Conservation (phyloP, 2,113 vertebrate genomes). For the Leuciscus idus region DNA sequence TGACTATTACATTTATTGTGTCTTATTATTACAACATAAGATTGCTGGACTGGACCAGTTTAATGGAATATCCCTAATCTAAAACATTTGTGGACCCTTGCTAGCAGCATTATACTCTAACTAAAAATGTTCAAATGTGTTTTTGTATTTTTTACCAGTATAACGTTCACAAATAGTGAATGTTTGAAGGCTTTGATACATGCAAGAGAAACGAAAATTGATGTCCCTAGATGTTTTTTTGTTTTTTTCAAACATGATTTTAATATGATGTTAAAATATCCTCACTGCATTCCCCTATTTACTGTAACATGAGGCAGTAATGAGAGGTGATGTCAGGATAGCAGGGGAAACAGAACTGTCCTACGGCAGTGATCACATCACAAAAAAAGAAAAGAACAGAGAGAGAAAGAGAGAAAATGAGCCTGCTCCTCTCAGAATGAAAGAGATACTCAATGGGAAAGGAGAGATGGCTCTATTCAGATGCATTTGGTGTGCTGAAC, state of each 20-base stretch:
- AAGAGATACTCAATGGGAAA: slow-evolving; percentile 3
- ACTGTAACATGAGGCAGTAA: slow-evolving; percentile 48
- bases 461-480: slow-evolving; percentile 17
- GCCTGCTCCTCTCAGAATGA: background rate
- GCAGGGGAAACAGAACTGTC: background rate
- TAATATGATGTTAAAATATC: background rate
- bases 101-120: background rate
- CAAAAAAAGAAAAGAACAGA: background rate
- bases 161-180: background rate
- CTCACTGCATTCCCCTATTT: background rate
- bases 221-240: background rate
- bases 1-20: background rate
- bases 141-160: background rate
- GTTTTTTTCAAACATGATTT: background rate
- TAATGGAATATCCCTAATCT: background rate
- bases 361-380: slow-evolving; percentile 30
- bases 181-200: background rate
- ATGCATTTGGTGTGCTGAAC: background rate
- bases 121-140: background rate
- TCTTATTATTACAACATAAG: background rate
- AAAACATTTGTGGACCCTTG: background rate
- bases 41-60: background rate
- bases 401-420: background rate
- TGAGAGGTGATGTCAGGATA: slow-evolving; percentile 56
- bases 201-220: background rate